Conservation (phyloP, 2,888 invertebrate genomes). For the Hirtodrosophila alboralis region DNA sequence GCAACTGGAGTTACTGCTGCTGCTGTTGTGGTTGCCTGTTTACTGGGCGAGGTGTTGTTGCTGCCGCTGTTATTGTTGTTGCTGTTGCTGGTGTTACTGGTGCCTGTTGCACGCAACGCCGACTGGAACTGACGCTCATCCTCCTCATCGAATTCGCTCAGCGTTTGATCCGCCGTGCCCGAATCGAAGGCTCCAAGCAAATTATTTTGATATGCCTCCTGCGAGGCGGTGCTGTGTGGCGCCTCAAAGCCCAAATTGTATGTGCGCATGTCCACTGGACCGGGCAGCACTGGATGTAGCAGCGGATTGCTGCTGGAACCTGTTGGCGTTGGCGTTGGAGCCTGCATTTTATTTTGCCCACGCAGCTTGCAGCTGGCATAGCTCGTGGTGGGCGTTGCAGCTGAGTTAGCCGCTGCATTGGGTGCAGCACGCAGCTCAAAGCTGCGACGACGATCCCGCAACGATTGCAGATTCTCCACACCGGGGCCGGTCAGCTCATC, state of each 20-base stretch:
- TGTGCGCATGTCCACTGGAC: conserved; percentile 95
- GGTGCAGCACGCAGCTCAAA: conserved; percentile 86
- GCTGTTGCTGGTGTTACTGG: conserved; percentile 62
- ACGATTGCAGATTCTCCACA: conserved; percentile 90
- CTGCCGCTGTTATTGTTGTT: conserved; percentile 16
- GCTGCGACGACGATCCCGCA: conserved; percentile 92
- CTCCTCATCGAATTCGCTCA: conserved; percentile 91
- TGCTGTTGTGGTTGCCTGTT: conserved; percentile 22
- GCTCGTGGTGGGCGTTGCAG: conserved; percentile 35
- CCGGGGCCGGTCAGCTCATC: conserved; percentile 92
- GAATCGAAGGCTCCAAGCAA: conserved; percentile 88
- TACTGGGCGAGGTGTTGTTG: conserved; percentile 57
- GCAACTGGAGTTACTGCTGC: conserved; percentile 4
- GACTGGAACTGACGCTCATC: conserved; percentile 90
- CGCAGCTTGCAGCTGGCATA: conserved; percentile 80
- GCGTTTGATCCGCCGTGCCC: conserved; percentile 88
- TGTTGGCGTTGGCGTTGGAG: conserved; percentile 35
- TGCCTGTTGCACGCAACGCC: conserved; percentile 87
- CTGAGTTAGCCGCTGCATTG: conserved; percentile 13
- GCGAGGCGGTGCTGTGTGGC: conserved; percentile 84
- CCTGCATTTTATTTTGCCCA: conserved; percentile 47
- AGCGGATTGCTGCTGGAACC: conserved; percentile 73
- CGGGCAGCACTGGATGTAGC: conserved; percentile 90
- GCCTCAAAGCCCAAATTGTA: conserved; percentile 87
- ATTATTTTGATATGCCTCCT: conserved; percentile 87